Evolutionary conservation across 2,888 invertebrate species (phyloP).

Genomic region (Acanthoscelides obtectus): DNA sequence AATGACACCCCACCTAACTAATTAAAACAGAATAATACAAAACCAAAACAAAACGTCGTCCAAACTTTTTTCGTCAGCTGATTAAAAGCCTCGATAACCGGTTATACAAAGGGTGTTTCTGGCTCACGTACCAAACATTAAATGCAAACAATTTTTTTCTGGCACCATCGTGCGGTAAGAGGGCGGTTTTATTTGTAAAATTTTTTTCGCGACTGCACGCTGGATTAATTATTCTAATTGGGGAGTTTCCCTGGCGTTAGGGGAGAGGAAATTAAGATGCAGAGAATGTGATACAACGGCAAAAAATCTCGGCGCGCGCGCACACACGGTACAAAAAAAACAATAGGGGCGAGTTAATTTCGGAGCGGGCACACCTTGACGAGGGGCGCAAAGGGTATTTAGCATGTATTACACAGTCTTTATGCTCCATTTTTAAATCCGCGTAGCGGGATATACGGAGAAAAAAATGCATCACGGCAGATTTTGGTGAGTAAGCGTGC

Average conservation of each 20-base stretch:
- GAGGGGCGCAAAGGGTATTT: constrained; percentile 22
- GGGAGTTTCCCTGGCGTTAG: constrained; percentile 12
- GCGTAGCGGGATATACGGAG: constrained; percentile 8
- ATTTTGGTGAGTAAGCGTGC: constrained; percentile 16
- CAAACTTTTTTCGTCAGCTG: constrained; percentile 18
- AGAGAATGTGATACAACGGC: constrained; percentile 18
- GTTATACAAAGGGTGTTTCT: constrained; percentile 16
- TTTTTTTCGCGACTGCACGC: constrained; percentile 24
- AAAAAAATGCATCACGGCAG: constrained; percentile 17
- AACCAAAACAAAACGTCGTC: constrained; percentile 4
- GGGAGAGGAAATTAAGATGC: constrained; percentile 22
- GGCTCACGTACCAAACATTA: constrained; percentile 22
- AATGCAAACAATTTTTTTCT: constrained; percentile 29
- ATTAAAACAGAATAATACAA: not conserved
- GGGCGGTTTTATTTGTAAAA: constrained; percentile 28
- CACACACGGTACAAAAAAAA: constrained; percentile 19
- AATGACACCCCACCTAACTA: not conserved
- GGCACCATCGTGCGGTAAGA: constrained; percentile 22
- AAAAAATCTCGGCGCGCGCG: constrained; percentile 13
- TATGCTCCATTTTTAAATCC: constrained; percentile 18
- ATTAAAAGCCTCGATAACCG: constrained; percentile 26
- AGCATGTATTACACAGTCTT: constrained; percentile 24
- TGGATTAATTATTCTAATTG: constrained; percentile 29
- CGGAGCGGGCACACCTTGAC: constrained; percentile 22
- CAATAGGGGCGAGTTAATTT: constrained; percentile 25